These are phyloP conservation scores for Myxocyprinus asiaticus DNA, from an alignment of 2,113 vertebrate genomes.

Conservation along the genomic window DNA sequence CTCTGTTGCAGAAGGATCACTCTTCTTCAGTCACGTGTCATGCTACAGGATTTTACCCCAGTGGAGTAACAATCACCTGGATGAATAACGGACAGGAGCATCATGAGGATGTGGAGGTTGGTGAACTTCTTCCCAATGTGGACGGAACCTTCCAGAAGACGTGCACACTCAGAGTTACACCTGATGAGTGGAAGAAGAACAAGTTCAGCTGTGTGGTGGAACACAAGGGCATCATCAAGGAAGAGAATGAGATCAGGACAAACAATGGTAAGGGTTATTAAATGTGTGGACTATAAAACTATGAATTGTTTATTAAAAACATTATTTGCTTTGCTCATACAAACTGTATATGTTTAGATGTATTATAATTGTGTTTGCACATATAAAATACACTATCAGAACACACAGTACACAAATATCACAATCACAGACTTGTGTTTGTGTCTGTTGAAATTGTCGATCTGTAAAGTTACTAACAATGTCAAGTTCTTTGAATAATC, in stretches of 20 bases:
- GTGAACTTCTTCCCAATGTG: constrained; percentile 57
- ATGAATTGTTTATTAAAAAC: too few species aligned
- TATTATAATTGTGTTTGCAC: too few species aligned
- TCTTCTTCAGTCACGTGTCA: constrained; percentile 61
- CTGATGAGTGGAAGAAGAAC: constrained; percentile 21
- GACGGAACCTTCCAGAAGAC: constrained; percentile 64
- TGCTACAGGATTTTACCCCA: constrained; percentile 21
- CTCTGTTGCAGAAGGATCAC: constrained; percentile 34
- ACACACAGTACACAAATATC: too few species aligned
- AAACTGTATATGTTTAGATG: too few species aligned
- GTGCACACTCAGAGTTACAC: constrained; percentile 9
- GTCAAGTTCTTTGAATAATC: too few species aligned
- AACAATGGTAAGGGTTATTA: background rate
- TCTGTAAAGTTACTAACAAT: too few species aligned
- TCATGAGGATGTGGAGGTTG: constrained; percentile 47
- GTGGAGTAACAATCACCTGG: constrained; percentile 25
- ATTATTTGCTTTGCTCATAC: too few species aligned
- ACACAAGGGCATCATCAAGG: background rate
- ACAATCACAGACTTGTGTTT: too few species aligned
- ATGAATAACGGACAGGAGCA: constrained; percentile 44
- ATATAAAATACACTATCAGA: too few species aligned
- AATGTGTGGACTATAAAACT: too few species aligned
- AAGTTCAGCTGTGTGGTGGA: constrained; percentile 41
- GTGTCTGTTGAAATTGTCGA: too few species aligned
- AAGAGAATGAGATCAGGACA: background rate